Evolutionary conservation across 1,140 invertebrate genomes (phyloP).

Genomic region (Hylaeus volcanicus): DNA sequence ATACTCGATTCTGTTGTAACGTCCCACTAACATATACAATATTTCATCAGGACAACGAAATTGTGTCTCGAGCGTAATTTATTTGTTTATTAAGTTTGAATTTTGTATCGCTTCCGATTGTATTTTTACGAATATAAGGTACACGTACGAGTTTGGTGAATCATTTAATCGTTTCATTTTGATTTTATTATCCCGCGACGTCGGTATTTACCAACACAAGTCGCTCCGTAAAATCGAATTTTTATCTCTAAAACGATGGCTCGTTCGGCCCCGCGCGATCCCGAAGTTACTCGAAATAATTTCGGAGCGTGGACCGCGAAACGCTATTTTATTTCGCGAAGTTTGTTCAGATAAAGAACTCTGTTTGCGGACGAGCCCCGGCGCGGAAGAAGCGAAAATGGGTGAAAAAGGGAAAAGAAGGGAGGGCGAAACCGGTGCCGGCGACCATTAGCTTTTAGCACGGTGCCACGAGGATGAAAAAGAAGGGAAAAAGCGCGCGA

Average conservation of each 20-base stretch:
- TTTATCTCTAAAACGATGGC: neutral
- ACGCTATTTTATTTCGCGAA: conserved; percentile 59
- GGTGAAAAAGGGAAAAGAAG: conserved; percentile 53
- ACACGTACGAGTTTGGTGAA: too few relatives aligned
- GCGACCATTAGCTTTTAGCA: conserved; percentile 74
- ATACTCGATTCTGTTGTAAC: too few relatives aligned
- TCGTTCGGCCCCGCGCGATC: neutral
- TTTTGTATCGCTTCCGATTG: too few relatives aligned
- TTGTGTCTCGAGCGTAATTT: too few relatives aligned
- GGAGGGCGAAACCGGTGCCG: conserved; percentile 38
- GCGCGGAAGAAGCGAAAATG: conserved; percentile 53
- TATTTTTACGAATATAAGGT: too few relatives aligned
- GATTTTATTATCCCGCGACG: too few relatives aligned
- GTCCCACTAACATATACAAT: too few relatives aligned
- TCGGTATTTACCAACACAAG: neutral
- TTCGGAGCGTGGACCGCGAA: conserved; percentile 16
- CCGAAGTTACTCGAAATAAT: conserved; percentile 15
- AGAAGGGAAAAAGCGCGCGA: conserved; percentile 10
- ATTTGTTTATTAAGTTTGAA: too few relatives aligned
- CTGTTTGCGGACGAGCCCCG: conserved; percentile 35
- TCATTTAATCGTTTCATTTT: too few relatives aligned
- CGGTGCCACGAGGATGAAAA: conserved; percentile 45
- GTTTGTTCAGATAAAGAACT: conserved; percentile 64
- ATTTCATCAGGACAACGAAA: too few relatives aligned
- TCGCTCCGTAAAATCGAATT: too few relatives aligned